Evolutionary conservation across 2,113 vertebrate genomes (phyloP).

Genomic region (Eleginops maclovinus): DNA sequence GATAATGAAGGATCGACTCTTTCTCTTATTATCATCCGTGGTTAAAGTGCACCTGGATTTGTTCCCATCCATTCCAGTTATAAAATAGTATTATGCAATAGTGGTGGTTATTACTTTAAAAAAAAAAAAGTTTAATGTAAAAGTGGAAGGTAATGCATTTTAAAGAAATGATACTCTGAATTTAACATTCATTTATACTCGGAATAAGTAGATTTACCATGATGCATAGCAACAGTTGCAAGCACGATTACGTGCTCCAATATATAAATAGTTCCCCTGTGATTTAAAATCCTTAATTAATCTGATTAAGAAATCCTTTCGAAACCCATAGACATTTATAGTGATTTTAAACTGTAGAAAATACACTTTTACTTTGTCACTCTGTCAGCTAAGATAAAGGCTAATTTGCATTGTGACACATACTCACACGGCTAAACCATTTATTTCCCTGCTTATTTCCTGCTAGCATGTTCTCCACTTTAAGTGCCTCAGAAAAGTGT

Average conservation of each 20-base stretch:
- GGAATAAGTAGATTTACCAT: not conserved
- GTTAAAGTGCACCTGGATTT: not conserved
- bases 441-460: too few relatives aligned
- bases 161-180: not conserved
- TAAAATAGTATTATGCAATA: not conserved
- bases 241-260: not conserved
- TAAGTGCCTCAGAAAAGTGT: conserved; percentile 4
- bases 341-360: not conserved
- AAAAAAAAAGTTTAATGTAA: too few relatives aligned
- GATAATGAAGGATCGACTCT: not conserved
- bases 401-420: conserved; percentile 14
- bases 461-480: conserved; percentile 14
- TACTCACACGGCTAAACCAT: not conserved
- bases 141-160: not conserved
- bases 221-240: not conserved
- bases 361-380: not conserved
- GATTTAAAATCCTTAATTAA: not conserved
- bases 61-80: too few relatives aligned
- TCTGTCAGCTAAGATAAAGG: not conserved
- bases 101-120: not conserved
- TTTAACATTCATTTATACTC: not conserved
- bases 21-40: not conserved
- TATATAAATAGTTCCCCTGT: not conserved
- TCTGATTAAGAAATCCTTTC: not conserved
- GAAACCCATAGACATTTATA: not conserved